Evolutionary conservation across 2,888 invertebrate species (phyloP).

Genomic region (Odontomyia ornata): DNA sequence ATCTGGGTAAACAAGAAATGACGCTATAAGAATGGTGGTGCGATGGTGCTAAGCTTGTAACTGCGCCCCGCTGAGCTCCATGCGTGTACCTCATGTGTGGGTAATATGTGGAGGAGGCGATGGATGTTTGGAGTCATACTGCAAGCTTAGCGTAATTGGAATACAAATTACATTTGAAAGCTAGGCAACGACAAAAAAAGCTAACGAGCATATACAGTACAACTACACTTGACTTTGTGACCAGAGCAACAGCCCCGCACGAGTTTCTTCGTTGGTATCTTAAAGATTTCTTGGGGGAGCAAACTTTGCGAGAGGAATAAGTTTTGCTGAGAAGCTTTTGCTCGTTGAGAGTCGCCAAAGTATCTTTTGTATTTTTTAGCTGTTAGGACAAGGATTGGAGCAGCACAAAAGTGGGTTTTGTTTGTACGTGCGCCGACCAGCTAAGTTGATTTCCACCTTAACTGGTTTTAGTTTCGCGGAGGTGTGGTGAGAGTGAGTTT

Average conservation of each 20-base stretch:
- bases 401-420: not conserved
- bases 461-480: not conserved
- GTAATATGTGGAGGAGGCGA: not conserved
- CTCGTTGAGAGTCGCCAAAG: not conserved
- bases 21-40: not conserved
- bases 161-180: too few relatives aligned
- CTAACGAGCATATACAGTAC: too few relatives aligned
- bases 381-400: not conserved
- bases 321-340: not conserved
- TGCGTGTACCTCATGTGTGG: not conserved
- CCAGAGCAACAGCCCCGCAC: too few relatives aligned
- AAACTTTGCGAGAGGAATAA: too few relatives aligned
- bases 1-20: not conserved
- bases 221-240: too few relatives aligned
- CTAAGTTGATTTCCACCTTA: not conserved
- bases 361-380: not conserved
- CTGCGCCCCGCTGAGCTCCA: not conserved
- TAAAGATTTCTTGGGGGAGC: too few relatives aligned
- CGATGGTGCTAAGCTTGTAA: too few relatives aligned
- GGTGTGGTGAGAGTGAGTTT: not conserved
- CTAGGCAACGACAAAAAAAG: too few relatives aligned
- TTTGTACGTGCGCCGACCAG: not conserved
- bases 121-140: too few relatives aligned
- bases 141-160: too few relatives aligned
- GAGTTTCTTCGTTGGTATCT: too few relatives aligned